A percentile compares a stretch with the other conserved stretches of the same genome.
Evolutionary conservation across 2,888 invertebrate genomes (phyloP).

Genomic region (Aethes cnicana): DNA sequence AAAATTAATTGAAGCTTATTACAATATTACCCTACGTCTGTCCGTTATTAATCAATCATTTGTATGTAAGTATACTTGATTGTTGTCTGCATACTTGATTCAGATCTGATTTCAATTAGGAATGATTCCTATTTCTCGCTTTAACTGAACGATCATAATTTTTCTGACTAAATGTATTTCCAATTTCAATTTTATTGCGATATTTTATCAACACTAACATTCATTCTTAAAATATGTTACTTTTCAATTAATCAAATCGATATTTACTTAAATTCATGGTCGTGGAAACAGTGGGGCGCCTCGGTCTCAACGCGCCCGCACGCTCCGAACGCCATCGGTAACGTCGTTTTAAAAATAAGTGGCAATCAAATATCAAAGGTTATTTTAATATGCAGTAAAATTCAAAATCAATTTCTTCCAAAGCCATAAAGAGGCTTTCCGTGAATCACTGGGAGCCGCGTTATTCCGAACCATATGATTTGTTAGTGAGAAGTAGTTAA

Average conservation of each 20-base stretch:
- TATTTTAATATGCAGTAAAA: constrained; percentile 80
- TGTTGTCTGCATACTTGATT: too few species aligned
- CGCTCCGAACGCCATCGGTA: constrained; percentile 38
- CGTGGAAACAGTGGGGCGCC: constrained; percentile 60
- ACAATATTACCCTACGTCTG: too few species aligned
- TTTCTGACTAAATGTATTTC: background rate
- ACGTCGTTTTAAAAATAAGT: constrained; percentile 56
- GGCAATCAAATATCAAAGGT: constrained; percentile 71
- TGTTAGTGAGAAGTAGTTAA: constrained; percentile 64
- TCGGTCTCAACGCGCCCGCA: constrained; percentile 41
- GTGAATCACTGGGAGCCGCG: constrained; percentile 59
- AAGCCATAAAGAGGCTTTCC: constrained; percentile 64
- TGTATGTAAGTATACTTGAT: too few species aligned
- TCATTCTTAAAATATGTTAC: constrained; percentile 30
- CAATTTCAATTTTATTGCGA: constrained; percentile 5
- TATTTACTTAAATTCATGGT: constrained; percentile 66
- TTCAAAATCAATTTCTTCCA: constrained; percentile 75
- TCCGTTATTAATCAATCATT: background rate
- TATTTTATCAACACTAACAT: constrained; percentile 9
- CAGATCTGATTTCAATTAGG: too few species aligned
- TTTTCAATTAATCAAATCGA: constrained; percentile 68
- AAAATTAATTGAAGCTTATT: constrained; percentile 62
- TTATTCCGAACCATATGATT: constrained; percentile 62
- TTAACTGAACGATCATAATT: background rate
- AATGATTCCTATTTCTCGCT: too few species aligned